These are phyloP conservation scores for Drosophila kuntzei DNA, from an alignment of 2,888 invertebrate species.

Conservation along the genomic window DNA sequence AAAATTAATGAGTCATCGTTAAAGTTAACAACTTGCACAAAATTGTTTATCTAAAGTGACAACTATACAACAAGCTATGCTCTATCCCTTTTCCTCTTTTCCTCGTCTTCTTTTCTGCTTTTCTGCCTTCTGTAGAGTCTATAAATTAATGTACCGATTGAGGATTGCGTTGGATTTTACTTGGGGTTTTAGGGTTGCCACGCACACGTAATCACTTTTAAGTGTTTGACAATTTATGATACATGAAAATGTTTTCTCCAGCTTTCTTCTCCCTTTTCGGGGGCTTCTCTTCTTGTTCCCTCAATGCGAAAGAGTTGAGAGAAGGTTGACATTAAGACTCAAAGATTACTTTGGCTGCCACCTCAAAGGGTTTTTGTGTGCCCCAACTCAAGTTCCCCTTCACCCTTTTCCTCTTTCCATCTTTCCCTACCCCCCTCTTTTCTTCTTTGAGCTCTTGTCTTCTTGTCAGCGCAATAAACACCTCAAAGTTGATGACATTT, in stretches of 20 bases:
- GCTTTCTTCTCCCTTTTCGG: neutral
- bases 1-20: conserved; percentile 81
- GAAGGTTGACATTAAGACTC: conserved; percentile 63
- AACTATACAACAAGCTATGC: conserved; percentile 32
- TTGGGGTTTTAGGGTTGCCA: conserved; percentile 31
- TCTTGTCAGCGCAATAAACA: conserved; percentile 81
- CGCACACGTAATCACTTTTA: conserved; percentile 83
- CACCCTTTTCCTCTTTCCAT: no score
- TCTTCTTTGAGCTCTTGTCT: conserved; percentile 35
- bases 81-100: neutral
- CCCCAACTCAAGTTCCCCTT: neutral
- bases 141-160: conserved; percentile 69
- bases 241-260: conserved; percentile 73
- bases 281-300: neutral
- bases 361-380: conserved; percentile 68
- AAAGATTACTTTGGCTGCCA: conserved; percentile 62
- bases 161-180: conserved; percentile 16
- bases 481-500: conserved; percentile 84
- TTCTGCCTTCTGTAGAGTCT: conserved; percentile 19
- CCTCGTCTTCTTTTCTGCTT: neutral
- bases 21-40: conserved; percentile 79
- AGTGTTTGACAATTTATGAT: conserved; percentile 81
- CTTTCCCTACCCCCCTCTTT: no score
- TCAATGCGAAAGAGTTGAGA: conserved; percentile 14
- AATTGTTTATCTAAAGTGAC: conserved; percentile 79